These are phyloP conservation scores for Hemibagrus guttatus DNA, from an alignment of 2,797 vertebrate genomes.

Conservation along the genomic window DNA sequence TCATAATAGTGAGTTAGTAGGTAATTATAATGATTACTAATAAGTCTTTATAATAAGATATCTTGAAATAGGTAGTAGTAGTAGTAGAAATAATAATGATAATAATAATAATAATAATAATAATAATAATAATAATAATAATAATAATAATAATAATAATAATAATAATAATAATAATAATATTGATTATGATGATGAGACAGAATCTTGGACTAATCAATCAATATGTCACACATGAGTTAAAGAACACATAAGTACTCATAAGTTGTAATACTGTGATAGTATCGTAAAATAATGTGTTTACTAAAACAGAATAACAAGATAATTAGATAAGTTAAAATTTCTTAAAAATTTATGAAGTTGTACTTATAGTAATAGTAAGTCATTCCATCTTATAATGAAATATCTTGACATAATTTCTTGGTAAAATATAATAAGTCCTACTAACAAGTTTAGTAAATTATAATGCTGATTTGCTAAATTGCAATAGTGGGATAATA, in stretches of 20 bases:
- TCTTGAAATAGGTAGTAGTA: too few relatives aligned
- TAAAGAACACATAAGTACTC: too few relatives aligned
- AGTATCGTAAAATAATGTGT: not conserved
- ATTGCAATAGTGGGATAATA: not conserved
- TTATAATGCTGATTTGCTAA: not conserved
- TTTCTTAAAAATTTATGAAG: not conserved
- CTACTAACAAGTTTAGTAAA: not conserved
- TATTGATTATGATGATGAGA: too few relatives aligned
- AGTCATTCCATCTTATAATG: not conserved
- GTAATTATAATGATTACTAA: not conserved
- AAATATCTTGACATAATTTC: too few relatives aligned
- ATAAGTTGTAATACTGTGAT: not conserved
- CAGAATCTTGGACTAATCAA: too few relatives aligned
- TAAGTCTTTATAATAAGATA: too few relatives aligned
- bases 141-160: too few relatives aligned
- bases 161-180: too few relatives aligned
- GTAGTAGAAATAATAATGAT: too few relatives aligned
- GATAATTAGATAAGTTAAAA: not conserved
- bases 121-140: too few relatives aligned
- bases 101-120: too few relatives aligned
- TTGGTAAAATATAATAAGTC: not conserved
- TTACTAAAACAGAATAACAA: not conserved
- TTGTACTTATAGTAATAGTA: not conserved
- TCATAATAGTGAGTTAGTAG: not conserved
- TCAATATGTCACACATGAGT: not conserved